phyloP scores from a whole-genome alignment of 2,888 invertebrate genomes.

The Chymomyza fuscimana region DNA sequence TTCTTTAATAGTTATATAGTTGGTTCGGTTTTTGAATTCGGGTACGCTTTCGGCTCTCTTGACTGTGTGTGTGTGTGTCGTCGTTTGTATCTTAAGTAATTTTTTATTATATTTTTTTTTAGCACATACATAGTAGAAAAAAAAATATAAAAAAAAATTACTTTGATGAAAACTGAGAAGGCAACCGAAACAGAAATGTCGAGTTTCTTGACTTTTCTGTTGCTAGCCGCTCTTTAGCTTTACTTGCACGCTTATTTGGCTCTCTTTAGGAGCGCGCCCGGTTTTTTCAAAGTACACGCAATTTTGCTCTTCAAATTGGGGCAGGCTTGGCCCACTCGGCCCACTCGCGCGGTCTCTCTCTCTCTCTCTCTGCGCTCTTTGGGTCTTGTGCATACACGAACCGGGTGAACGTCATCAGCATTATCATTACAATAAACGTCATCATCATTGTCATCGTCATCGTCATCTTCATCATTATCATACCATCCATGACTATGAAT shows the following conservation, averaged over 20 bases:
- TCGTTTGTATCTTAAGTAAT: background rate
- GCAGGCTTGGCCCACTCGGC: background rate
- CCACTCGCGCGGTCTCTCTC: conserved; percentile 5
- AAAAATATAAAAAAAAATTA: conserved; percentile 28
- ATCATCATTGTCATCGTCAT: conserved; percentile 10
- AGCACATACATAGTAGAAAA: conserved; percentile 33
- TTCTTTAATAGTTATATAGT: conserved; percentile 58
- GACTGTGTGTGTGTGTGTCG: no score
- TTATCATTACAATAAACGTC: conserved; percentile 15
- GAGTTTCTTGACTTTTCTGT: conserved; percentile 71
- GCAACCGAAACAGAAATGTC: conserved; percentile 42
- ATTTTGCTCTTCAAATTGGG: background rate
- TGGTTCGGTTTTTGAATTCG: conserved; percentile 35
- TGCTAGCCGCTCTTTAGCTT: conserved; percentile 16
- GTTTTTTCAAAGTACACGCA: background rate
- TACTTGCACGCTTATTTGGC: no score
- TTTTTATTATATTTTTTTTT: background rate
- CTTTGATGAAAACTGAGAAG: conserved; percentile 1
- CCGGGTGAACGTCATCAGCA: conserved; percentile 6
- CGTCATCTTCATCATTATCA: background rate
- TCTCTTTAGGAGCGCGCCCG: background rate
- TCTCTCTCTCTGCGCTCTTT: conserved; percentile 26
- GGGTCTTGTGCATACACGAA: conserved; percentile 14
- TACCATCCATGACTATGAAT: conserved; percentile 55
- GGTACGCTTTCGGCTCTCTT: conserved; percentile 37